These are phyloP conservation scores for Leucoraja erinaceus DNA, from an alignment of 2,113 vertebrate species.

Conservation along the genomic window DNA sequence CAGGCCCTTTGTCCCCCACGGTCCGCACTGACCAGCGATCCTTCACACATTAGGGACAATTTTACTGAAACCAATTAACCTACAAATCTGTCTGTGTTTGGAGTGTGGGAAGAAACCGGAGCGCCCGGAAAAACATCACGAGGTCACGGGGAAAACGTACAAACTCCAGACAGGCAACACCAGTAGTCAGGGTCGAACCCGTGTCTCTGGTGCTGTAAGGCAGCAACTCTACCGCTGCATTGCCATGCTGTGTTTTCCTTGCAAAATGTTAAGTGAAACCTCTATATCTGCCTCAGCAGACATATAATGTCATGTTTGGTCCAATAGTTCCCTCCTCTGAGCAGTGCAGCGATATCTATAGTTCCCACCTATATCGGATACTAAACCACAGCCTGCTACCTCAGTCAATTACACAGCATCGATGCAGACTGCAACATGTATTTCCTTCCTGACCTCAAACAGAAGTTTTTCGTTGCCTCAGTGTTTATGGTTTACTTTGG, in stretches of 20 bases:
- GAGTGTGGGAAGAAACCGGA: too few species aligned
- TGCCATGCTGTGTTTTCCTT: background rate
- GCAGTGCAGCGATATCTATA: background rate
- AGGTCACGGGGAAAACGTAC: too few species aligned
- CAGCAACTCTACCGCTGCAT: background rate
- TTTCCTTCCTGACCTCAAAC: background rate
- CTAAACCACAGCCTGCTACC: background rate
- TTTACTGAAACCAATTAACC: too few species aligned
- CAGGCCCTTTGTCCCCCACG: too few species aligned
- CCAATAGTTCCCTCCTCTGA: background rate
- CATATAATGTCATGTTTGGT: background rate
- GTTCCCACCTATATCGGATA: background rate
- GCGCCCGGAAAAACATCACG: too few species aligned
- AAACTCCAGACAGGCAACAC: too few species aligned
- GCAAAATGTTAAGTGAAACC: background rate
- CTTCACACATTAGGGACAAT: too few species aligned
- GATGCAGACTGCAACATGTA: background rate
- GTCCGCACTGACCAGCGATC: too few species aligned
- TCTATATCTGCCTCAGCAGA: background rate
- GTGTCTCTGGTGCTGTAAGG: too few species aligned
- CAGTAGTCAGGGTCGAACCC: too few species aligned
- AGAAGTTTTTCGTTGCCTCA: background rate
- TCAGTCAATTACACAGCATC: background rate
- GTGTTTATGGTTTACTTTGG: background rate
- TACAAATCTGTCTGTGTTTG: too few species aligned